Base-by-base conservation (phyloP, 2,888 invertebrate genomes). In the Phyllotreta striolata region DNA sequence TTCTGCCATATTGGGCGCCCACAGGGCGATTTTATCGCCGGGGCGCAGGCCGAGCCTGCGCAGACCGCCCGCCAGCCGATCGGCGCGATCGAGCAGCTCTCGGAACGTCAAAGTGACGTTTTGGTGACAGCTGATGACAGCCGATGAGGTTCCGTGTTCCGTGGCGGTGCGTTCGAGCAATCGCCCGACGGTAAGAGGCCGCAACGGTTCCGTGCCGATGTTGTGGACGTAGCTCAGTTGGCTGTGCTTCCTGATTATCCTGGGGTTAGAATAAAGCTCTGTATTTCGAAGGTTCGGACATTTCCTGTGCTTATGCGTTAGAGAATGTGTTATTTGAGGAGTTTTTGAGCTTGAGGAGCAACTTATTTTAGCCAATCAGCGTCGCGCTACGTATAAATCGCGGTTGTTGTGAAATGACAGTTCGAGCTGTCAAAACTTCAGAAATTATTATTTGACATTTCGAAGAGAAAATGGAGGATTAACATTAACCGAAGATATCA, bases 21-120 rank as follows among this genome's bases (percentile, higher is more conserved):
- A 93, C 14, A 95, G 83, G 0, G 90, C 94, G 3, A 96, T 76
- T 7, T 90, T 81, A 75, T 95, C 94, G 0, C 92, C 92, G 35
- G 81, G 84, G 59, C 86, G 77, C 10, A 95, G 74, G 0, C 93
- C 93, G 14, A 92, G 73, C 41, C 85, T 84, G 49, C 51, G 52
- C 0, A 95, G 82, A 0, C 91, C 91, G 0, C 89, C 89, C 0
- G 92, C 93, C 3, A 93, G 75, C 56, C 83, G 83, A 76, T 92
- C 89, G 0, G 88, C 88, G 73, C 85, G 81, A 38, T 80, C 73
- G 8, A 85, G 70, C 0, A 86, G 73, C 41, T 86, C 80, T 0
- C 73, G 68, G 70, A 83, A 90, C 0, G 86, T 87, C n/a, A 86
- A 74, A 1, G 85, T 79, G 8, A 84, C 67, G 3, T 79, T 80